phyloP scores from a whole-genome alignment of 2,888 invertebrate genomes.

The Catocala sponsa region DNA sequence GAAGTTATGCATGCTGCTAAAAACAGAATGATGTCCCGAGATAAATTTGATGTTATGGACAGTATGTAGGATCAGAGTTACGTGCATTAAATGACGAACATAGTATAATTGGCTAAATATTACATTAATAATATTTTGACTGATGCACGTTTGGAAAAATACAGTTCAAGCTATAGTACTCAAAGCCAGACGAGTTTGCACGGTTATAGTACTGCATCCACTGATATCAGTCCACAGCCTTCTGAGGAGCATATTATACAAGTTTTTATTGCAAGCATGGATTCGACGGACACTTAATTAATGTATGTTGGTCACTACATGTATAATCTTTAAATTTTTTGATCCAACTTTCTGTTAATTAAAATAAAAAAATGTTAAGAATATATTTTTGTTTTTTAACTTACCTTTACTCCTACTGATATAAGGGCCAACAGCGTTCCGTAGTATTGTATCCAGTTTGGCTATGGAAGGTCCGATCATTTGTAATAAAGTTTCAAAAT shows the following conservation, averaged over 20 bases:
- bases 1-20: conserved; percentile 38
- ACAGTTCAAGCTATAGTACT: conserved; percentile 29
- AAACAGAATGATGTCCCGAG: conserved; percentile 32
- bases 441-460: conserved; percentile 45
- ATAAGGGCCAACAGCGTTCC: too few species aligned
- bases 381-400: too few species aligned
- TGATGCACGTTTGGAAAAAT: conserved; percentile 39
- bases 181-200: conserved; percentile 24
- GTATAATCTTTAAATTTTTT: conserved; percentile 21
- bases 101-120: conserved; percentile 40
- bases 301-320: conserved; percentile 27
- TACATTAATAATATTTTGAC: conserved; percentile 41
- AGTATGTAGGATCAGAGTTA: conserved; percentile 41
- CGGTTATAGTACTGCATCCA: conserved; percentile 31
- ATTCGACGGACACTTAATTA: conserved; percentile 31
- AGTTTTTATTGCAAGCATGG: conserved; percentile 30
- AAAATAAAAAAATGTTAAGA: too few species aligned
- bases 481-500: conserved; percentile 43
- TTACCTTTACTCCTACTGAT: too few species aligned
- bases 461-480: conserved; percentile 40
- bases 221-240: conserved; percentile 24
- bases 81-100: conserved; percentile 38
- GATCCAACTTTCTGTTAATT: conserved; percentile 21
- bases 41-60: conserved; percentile 42
- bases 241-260: conserved; percentile 34